Percentiles rank a stretch among this genome's conserved stretches.
These are phyloP conservation scores for Forficula auricularia DNA, from an alignment of 1,140 invertebrate genomes.

Conservation along the genomic window DNA sequence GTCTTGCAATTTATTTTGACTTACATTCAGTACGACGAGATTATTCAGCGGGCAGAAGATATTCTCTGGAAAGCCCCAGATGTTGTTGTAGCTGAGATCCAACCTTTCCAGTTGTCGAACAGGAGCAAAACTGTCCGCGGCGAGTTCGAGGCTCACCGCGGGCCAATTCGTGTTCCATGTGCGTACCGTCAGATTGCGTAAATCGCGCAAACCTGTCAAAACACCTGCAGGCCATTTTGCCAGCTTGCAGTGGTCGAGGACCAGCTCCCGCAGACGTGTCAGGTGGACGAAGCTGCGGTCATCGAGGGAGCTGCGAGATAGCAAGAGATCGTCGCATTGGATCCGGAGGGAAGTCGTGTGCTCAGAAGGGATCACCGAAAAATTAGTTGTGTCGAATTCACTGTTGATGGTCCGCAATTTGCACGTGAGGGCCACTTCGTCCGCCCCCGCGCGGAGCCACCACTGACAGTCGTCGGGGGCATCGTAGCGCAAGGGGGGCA, in stretches of 20 bases:
- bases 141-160: conserved; percentile 57
- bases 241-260: conserved; percentile 71
- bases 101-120: conserved; percentile 57
- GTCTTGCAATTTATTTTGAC: conserved; percentile 68
- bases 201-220: conserved; percentile 49
- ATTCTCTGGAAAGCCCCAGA: conserved; percentile 69
- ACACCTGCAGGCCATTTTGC: conserved; percentile 53
- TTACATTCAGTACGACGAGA: conserved; percentile 58
- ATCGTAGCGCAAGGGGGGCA: conserved; percentile 47
- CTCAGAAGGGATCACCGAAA: conserved; percentile 66
- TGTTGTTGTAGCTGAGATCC: conserved; percentile 73
- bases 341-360: conserved; percentile 63
- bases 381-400: conserved; percentile 70
- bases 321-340: conserved; percentile 54
- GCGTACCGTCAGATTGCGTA: conserved; percentile 62
- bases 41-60: conserved; percentile 66
- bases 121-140: conserved; percentile 48
- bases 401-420: conserved; percentile 60
- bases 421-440: conserved; percentile 61
- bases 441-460: conserved; percentile 29
- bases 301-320: conserved; percentile 51
- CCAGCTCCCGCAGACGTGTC: conserved; percentile 52
- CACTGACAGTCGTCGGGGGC: conserved; percentile 68
- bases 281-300: conserved; percentile 63
- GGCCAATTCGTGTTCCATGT: conserved; percentile 63